Evolutionary conservation across 2,113 vertebrate species (phyloP).

Genomic region (Orycteropus afer): DNA sequence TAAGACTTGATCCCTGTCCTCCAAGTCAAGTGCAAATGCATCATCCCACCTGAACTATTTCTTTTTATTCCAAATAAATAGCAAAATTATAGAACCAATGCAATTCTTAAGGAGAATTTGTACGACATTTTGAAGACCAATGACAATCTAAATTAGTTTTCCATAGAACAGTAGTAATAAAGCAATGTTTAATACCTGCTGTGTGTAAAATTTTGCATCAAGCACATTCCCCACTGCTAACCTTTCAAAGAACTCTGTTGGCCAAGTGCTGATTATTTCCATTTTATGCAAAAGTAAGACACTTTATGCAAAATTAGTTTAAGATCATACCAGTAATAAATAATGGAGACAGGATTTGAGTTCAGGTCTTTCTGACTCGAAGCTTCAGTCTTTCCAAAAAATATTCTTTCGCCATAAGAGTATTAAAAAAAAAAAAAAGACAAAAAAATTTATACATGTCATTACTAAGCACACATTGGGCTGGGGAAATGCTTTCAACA

Average conservation of each 20-base stretch:
- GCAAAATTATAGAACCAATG: not conserved
- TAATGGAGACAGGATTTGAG: not conserved
- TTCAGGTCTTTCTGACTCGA: not conserved
- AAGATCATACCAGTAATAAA: not conserved
- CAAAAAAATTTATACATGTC: not conserved
- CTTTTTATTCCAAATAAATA: conserved; percentile 5
- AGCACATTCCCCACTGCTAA: not conserved
- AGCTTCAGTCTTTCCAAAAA: conserved; percentile 28
- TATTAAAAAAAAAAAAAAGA: not conserved
- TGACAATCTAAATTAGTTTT: not conserved
- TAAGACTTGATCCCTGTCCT: not conserved
- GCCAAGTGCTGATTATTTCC: not conserved
- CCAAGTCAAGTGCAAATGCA: not conserved
- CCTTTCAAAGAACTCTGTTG: not conserved
- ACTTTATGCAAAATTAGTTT: not conserved
- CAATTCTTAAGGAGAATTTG: not conserved
- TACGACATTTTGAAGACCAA: not conserved
- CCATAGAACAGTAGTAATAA: not conserved
- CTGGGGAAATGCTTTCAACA: conserved; percentile 57
- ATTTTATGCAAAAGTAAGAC: conserved; percentile 5
- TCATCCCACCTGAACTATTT: not conserved
- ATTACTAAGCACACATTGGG: conserved; percentile 6
- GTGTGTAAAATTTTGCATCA: not conserved
- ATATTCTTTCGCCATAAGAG: not conserved
- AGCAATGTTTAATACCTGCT: not conserved